Evolutionary conservation across 2,113 vertebrate species (phyloP).

Genomic region (Thinocorus orbignyianus): DNA sequence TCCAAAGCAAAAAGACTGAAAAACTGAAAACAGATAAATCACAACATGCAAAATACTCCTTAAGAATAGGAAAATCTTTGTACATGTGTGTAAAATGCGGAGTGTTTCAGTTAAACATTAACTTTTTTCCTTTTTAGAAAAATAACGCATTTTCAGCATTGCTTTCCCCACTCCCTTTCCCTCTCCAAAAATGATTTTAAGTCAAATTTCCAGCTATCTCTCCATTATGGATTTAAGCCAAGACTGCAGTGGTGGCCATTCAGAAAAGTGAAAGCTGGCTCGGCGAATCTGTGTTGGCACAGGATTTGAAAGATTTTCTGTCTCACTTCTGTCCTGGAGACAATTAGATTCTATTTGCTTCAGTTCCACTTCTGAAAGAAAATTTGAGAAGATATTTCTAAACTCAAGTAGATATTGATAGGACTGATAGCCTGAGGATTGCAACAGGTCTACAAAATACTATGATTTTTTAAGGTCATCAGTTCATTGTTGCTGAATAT

Average conservation of each 20-base stretch:
- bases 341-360: background rate
- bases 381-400: background rate
- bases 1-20: background rate
- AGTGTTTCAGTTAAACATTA: background rate
- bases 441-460: background rate
- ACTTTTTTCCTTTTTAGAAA: background rate
- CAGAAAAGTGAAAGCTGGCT: background rate
- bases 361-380: background rate
- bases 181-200: background rate
- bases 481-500: background rate
- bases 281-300: background rate
- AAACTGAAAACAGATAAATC: background rate
- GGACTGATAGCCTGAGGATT: background rate
- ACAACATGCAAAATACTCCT: background rate
- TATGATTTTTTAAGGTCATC: background rate
- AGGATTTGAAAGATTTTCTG: background rate
- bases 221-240: background rate
- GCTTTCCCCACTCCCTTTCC: too few species aligned
- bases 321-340: background rate
- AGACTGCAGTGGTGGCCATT: background rate
- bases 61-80: background rate
- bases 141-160: background rate
- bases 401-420: background rate
- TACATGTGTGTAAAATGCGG: background rate
- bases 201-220: background rate